Base-by-base conservation (phyloP, 2,113 vertebrate genomes). In the Prinia subflava region DNA sequence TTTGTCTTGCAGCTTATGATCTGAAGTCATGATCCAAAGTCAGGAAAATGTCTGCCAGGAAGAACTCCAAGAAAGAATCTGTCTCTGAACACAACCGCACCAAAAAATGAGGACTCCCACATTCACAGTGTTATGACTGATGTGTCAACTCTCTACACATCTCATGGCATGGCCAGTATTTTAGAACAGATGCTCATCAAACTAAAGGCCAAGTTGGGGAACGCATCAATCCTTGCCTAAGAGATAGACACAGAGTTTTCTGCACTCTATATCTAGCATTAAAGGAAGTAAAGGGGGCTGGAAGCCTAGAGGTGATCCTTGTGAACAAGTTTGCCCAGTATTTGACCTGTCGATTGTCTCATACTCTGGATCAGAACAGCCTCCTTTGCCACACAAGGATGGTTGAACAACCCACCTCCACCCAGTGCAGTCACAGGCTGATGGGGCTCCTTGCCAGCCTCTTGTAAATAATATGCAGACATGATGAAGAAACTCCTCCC, bases 361-460 rank as follows among this genome's bases (percentile, higher is more conserved):
- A 44, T 41, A 17, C 11, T 81, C 21, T 74, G 57, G 15, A 53
- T 62, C 33, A 67, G 23, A 70, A 9, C 17, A 80, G 22, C 8
- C 18, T 85, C 17, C 23, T 82, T 64, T 25, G 17, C n/a, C 46
- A 30, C 1, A 1, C 10, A 49, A n/a, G 76, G 28, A 35, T 46
- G 44, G 47, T 15, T 63, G 65, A 93, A 71, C 31, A 23, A 10
- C 23, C 64, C 44, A 39, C 16, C 41, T 75, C 56, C 74, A 13
- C 49, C 73, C 56, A 6, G 2, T 6, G 19, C 0, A 0, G 31
- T 69, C 70, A 41, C 28, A 46, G n/a, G 50, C 67, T 89, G 59
- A 24, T 16, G n/a, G 64, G 62, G 64, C 47, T 78, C 39, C 74
- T 16, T 39, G 64, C 64, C 84, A 78, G 55, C 39, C 33, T 69